A percentile compares a stretch with the other conserved stretches of the same genome.
phyloP scores from a whole-genome alignment of 2,888 invertebrate species.

The Himalopsyche tibetana region DNA sequence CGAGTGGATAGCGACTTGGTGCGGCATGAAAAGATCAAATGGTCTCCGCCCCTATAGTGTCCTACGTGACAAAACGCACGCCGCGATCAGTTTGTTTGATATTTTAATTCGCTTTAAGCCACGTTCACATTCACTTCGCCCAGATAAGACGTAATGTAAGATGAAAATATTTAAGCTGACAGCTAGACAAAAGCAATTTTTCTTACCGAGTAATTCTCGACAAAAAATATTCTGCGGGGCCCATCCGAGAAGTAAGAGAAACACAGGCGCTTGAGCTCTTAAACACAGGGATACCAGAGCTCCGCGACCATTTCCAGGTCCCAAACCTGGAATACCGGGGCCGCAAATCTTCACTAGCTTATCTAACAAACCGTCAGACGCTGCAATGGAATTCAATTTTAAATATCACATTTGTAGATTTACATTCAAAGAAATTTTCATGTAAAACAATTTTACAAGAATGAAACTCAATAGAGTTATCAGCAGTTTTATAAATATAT shows the following conservation, averaged over 20 bases:
- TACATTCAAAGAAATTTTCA: too few species aligned
- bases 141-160: too few species aligned
- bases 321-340: slow-evolving; percentile 56
- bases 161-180: not conserved
- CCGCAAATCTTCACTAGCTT: slow-evolving; percentile 62
- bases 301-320: slow-evolving; percentile 60
- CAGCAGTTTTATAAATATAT: too few species aligned
- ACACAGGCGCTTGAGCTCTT: slow-evolving; percentile 69
- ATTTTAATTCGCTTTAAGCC: too few species aligned
- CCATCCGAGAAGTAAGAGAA: slow-evolving; percentile 69
- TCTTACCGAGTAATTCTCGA: slow-evolving; percentile 62
- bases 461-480: too few species aligned
- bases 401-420: not conserved
- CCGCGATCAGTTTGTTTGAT: too few species aligned
- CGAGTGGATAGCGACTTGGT: too few species aligned
- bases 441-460: too few species aligned
- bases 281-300: slow-evolving; percentile 70
- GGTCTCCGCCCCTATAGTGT: too few species aligned
- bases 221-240: slow-evolving; percentile 64
- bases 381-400: slow-evolving; percentile 62
- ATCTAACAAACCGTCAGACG: slow-evolving; percentile 62
- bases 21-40: too few species aligned
- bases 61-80: too few species aligned
- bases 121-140: too few species aligned
- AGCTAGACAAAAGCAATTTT: not conserved